Evolutionary conservation across 1,140 invertebrate species (phyloP), one percentile per base, ranked within the genome.

Genomic region (Lasioglossum baleicum): DNA sequence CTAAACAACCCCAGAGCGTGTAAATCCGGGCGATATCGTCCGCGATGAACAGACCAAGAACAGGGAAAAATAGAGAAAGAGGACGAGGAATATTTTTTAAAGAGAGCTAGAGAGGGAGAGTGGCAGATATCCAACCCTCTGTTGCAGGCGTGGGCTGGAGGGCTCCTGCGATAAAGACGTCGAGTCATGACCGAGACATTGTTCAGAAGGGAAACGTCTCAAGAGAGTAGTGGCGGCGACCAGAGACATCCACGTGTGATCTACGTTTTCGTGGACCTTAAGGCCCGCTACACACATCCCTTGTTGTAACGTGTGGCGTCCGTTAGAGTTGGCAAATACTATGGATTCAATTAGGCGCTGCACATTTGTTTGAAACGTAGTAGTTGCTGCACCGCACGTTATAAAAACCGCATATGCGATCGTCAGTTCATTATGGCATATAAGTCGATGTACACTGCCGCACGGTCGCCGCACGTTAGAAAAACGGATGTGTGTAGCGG

Each of bases 141-240:
- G 35, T 2, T n/a, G 56, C 8, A n/a, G 0, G n/a, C 56, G 5
- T 35, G 2, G 35, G 35, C 22, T 56, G 53, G 76, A 35, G 53
- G 70, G 80, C 80, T 85, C 51, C 26, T 35, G 53, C 70, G 76
- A 82, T 87, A 87, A 88, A 74, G 65, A 80, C 68, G 85, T 76
- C 83, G 74, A 85, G 86, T 88, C 87, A 83, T 89, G 87, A 26
- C 82, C 83, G 73, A 81, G 80, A 80, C 84, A 85, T 88, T 83
- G 83, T 88, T 87, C 84, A 84, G 85, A 81, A 83, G 79, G 87
- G 85, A 89, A 88, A 71, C 67, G 87, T 86, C 88, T 85, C 85
- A 51, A 26, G 75, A 81, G 88, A 72, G 85, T 86, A 76, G 88
- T 81, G 87, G 75, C 69, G 75, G 70, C 66, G 53, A 48, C 63